Evolutionary conservation across 2,797 vertebrate species (phyloP).

Genomic region (Antennarius maculatus): DNA sequence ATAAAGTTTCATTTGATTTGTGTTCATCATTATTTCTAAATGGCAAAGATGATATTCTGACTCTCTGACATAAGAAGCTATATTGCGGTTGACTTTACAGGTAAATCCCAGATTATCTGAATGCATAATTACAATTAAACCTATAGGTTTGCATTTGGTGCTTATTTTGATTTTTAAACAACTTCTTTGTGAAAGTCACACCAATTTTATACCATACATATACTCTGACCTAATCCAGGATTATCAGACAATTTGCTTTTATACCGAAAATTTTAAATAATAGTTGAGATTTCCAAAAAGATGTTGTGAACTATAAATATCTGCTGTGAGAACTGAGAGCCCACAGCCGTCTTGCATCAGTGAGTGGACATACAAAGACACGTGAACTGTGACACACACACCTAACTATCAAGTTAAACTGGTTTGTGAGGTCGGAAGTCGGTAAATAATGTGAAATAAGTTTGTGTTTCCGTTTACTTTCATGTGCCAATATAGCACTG

Average conservation of each 20-base stretch:
- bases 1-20: conserved; percentile 9
- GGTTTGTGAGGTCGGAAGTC: conserved; percentile 32
- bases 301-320: too few species aligned
- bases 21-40: background rate
- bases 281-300: too few species aligned
- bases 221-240: too few species aligned
- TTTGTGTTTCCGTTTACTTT: background rate
- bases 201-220: background rate
- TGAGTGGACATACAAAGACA: background rate
- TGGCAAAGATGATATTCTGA: background rate
- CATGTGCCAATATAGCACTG: too few species aligned
- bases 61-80: background rate
- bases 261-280: too few species aligned
- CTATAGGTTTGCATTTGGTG: background rate
- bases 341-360: background rate
- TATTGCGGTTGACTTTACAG: background rate
- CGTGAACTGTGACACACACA: background rate
- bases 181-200: background rate
- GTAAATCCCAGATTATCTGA: background rate
- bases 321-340: background rate
- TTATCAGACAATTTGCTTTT: too few species aligned
- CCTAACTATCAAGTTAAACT: conserved; percentile 40
- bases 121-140: background rate
- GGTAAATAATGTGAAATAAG: background rate
- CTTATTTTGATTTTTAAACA: background rate